A percentile compares a stretch with the other conserved stretches of the same genome.
Evolutionary conservation across 2,113 vertebrate genomes (phyloP).

Genomic region (Toxotes jaculatrix): DNA sequence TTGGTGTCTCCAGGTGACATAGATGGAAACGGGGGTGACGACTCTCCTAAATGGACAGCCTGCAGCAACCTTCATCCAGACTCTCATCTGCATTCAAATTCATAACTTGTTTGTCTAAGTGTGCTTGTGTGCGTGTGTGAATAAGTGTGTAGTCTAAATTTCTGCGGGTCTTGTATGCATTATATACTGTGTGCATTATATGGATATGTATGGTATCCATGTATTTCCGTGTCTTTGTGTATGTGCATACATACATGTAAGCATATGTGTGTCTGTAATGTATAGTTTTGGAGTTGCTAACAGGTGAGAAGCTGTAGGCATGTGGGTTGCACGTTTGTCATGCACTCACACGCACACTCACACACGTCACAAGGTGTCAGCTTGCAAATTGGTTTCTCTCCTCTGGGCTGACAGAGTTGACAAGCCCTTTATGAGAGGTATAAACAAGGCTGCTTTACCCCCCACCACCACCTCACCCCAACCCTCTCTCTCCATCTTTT

Average conservation of each 20-base stretch:
- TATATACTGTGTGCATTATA: neutral
- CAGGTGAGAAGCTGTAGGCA: slow-evolving; percentile 44
- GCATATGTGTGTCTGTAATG: neutral
- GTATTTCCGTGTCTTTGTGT: neutral
- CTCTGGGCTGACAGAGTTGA: slow-evolving; percentile 77
- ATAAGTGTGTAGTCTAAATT: neutral
- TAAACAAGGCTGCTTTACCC: slow-evolving; percentile 66
- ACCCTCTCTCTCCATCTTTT: slow-evolving; percentile 42
- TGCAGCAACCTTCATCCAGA: slow-evolving; percentile 67
- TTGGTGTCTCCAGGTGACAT: slow-evolving; percentile 69
- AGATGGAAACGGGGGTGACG: slow-evolving; percentile 68
- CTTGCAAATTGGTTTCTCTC: slow-evolving; percentile 79
- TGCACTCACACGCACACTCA: slow-evolving; percentile 22
- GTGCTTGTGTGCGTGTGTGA: slow-evolving; percentile 14
- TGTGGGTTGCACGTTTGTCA: slow-evolving; percentile 34
- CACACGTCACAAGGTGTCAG: slow-evolving; percentile 70
- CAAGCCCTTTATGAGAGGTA: slow-evolving; percentile 79
- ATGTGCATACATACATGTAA: neutral
- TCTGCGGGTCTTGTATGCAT: neutral
- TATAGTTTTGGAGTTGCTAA: slow-evolving; percentile 5
- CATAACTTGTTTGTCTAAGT: slow-evolving; percentile 66
- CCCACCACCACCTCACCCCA: neutral
- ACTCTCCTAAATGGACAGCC: slow-evolving; percentile 76
- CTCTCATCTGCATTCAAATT: slow-evolving; percentile 76
- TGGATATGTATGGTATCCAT: neutral